These are phyloP conservation scores for Hydrozoanthus gracilis DNA, from an alignment of 92 coral and sea anemone genomes.

Conservation along the genomic window DNA sequence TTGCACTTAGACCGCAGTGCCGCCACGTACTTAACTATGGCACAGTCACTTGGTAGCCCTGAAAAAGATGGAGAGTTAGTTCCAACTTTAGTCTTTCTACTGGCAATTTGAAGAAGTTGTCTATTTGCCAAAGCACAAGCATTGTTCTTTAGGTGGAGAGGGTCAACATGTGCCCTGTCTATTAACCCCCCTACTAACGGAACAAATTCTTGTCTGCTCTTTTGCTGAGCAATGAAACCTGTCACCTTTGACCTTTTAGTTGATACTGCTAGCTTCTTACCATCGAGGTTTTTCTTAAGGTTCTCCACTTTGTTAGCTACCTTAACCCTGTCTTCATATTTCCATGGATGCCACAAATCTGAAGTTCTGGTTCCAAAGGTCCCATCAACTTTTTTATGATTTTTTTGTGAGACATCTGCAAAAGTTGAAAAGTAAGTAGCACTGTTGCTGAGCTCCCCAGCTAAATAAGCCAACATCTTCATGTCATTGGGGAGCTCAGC, in stretches of 20 bases:
- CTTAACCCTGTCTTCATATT: slow-evolving; percentile 10
- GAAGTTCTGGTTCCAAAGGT: slow-evolving; percentile 38
- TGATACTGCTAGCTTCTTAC: slow-evolving; percentile 37
- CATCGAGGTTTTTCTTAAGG: slow-evolving; percentile 15
- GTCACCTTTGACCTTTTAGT: slow-evolving; percentile 41
- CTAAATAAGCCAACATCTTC: neutral
- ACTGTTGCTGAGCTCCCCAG: slow-evolving; percentile 39
- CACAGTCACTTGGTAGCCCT: slow-evolving; percentile 8
- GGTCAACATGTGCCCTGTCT: slow-evolving; percentile 17
- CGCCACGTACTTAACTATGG: slow-evolving; percentile 19
- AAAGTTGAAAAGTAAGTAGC: slow-evolving; percentile 46
- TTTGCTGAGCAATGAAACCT: slow-evolving; percentile 30
- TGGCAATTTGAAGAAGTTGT: slow-evolving; percentile 24
- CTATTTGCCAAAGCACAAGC: slow-evolving; percentile 36
- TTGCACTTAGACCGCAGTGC: slow-evolving; percentile 13
- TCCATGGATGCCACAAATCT: slow-evolving; percentile 45
- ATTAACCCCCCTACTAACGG: slow-evolving; percentile 37
- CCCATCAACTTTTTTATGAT: neutral
- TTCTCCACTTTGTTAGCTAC: slow-evolving; percentile 40
- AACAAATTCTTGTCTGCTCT: slow-evolving; percentile 47
- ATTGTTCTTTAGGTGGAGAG: neutral
- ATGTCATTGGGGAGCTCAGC: neutral
- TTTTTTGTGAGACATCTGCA: slow-evolving; percentile 21
- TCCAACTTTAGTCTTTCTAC: neutral
- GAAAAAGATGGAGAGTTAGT: neutral